Base-by-base conservation (phyloP, 2,888 invertebrate species). In the Trissolcus japonicus region DNA sequence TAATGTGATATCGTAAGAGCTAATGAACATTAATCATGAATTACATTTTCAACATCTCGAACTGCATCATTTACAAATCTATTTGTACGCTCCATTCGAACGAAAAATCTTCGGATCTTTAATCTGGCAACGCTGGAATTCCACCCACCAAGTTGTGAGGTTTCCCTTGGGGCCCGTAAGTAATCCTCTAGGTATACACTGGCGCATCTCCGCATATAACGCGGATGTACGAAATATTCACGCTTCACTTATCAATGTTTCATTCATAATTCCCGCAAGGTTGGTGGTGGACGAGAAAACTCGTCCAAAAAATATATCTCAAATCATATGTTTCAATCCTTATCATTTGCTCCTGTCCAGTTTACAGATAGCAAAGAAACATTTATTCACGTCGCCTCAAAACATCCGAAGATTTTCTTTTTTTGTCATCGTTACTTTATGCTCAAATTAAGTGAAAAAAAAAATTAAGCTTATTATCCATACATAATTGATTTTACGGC, bases 81-180 rank as follows among this genome's bases (percentile, higher is more conserved):
- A 19, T 48, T 67, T 73, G 61, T 29, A 14, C 35, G 29, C 14
- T 53, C n/a, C 50, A 19, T 51, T 41, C 57, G 56, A 53, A 40
- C 25, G 2, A 59, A 69, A 76, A 76, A 76, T 51, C 60, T 46
- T 11, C 43, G 25, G 19, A 54, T 50, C 63, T 67, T 55, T 65
- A 73, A 76, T 73, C 79, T 79, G 79, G 76, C 79, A 79, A 79
- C 79, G 21, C 74, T 79, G 79, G 69, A 79, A 76, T 79, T 79
- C 76, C 73, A 76, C 76, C 79, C 74, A 76, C 76, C 69, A 67
- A 69, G 73, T 79, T 79, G 69, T 62, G 53, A 73, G 76, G 79
- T 79, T 79, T 79, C 73, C 74, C 76, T 53, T 62, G 69, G 76
- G 69, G 65, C 68, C 76, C 63, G 76, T 63, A 79, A 79, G 76